Evolutionary conservation across 2,888 invertebrate species (phyloP).

Genomic region (Pharmacophagus antenor): DNA sequence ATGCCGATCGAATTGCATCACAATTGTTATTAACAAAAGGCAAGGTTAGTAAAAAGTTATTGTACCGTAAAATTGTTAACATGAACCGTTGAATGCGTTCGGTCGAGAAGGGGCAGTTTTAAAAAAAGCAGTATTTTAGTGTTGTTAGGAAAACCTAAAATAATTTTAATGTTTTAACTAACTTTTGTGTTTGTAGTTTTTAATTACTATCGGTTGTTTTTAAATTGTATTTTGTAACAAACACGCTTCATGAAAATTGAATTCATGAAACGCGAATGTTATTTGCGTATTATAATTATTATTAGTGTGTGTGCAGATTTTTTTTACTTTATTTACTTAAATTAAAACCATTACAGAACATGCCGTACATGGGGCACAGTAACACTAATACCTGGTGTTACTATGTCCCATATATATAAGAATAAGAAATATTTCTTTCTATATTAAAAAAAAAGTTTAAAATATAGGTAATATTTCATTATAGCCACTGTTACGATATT

Average conservation of each 20-base stretch:
- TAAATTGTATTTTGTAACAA: too few relatives aligned
- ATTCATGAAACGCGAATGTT: too few relatives aligned
- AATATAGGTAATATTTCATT: neutral
- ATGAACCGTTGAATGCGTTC: conserved; percentile 22
- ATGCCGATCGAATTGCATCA: conserved; percentile 33
- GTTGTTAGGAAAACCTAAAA: neutral
- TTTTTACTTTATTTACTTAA: too few relatives aligned
- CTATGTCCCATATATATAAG: too few relatives aligned
- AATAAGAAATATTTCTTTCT: too few relatives aligned
- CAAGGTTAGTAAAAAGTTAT: conserved; percentile 41
- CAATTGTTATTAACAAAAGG: conserved; percentile 36
- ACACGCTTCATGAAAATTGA: too few relatives aligned
- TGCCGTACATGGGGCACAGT: too few relatives aligned
- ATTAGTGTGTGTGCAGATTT: too few relatives aligned
- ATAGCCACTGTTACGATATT: conserved; percentile 25
- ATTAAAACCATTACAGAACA: too few relatives aligned
- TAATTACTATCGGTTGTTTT: too few relatives aligned
- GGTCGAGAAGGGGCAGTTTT: neutral
- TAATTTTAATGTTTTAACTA: neutral
- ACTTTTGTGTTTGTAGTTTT: neutral
- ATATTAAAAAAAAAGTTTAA: neutral
- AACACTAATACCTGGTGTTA: too few relatives aligned
- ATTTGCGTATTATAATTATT: too few relatives aligned
- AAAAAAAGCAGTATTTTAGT: neutral
- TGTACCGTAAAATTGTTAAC: conserved; percentile 43